Evolutionary conservation across 2,797 vertebrate genomes (phyloP), one percentile per base, ranked within the genome.

Genomic region (Cossypha heuglini): DNA sequence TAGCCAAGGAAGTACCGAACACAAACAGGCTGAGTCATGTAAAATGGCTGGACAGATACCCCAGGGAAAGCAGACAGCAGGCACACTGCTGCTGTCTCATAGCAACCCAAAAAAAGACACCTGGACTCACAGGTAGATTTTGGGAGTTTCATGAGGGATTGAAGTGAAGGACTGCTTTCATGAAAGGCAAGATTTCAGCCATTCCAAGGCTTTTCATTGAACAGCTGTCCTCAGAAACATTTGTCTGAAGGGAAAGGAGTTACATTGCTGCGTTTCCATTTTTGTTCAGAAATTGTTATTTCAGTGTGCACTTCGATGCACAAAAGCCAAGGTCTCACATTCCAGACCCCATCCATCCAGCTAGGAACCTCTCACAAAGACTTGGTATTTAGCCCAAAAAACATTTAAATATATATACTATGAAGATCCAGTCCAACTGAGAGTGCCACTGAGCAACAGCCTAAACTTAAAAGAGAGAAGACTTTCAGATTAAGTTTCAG

Each of bases 31-130:
- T 52, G 66, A 31, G 13, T 77, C 24, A 61, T 69, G 61, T 43
- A 17, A 38, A 15, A 24, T 5, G 35, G 16, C 14, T 79, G 28
- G 37, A 64, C 0, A 0, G 38, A 83, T 35, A 83, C 6, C 42
- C 45, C 0, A 1, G 83, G 38, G 2, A 26, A 82, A 87, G 63
- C 37, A 88, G 77, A 80, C 20, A 64, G 74, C 1, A 28, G 17
- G 18, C 3, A 19, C 80, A 24, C 24, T 25, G 49, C 13, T 67
- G 79, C 33, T 77, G 15, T 29, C 22, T 20, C 10, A 6, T 0
- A n/a, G 57, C n/a, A 64, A 54, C 11, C 13, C 38, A 24, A 11
- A 52, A 86, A 7, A n/a, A 71, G 13, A 51, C 16, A 75, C 40
- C 48, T 26, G 40, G 24, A 33, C 26, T 43, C n/a, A 61, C 3